A percentile compares a stretch with the other conserved stretches of the same genome.
These are phyloP conservation scores for Capreolus pygargus DNA, from an alignment of 2,113 vertebrate genomes.

Conservation along the genomic window DNA sequence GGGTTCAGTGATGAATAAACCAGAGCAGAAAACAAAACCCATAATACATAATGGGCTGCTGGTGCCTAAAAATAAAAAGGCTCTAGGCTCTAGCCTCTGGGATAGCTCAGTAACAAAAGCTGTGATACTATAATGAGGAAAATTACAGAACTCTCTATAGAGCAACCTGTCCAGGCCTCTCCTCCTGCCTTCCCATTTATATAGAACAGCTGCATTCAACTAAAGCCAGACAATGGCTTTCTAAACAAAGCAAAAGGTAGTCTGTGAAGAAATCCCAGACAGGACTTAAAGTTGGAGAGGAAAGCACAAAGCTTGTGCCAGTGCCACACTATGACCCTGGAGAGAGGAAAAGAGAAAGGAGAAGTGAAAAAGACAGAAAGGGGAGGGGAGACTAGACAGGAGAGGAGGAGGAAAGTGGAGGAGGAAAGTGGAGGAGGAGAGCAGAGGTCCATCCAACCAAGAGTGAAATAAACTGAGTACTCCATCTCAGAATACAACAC, in stretches of 20 bases:
- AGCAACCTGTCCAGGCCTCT: neutral
- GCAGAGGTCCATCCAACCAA: no score
- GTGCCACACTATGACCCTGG: neutral
- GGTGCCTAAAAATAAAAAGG: neutral
- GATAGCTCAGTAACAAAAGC: neutral
- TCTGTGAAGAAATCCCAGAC: neutral
- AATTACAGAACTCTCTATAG: neutral
- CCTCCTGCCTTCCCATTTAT: neutral
- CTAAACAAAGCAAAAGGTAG: neutral
- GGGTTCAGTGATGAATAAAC: neutral
- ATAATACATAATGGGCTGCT: neutral
- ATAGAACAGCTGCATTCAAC: neutral
- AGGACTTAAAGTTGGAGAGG: neutral
- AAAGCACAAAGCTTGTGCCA: neutral
- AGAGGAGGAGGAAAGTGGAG: no score
- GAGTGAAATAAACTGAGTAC: neutral
- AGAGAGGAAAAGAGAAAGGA: neutral
- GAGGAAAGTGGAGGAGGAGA: no score
- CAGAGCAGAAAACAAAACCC: neutral
- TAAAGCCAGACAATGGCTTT: neutral
- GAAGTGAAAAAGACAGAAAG: neutral
- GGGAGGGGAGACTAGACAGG: accelerated
- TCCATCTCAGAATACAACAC: neutral
- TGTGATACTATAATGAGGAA: neutral
- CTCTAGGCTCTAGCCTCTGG: neutral